Evolutionary conservation across 2,113 vertebrate species (phyloP), one percentile per base, ranked within the genome.

Genomic region (Lepidothrix coronata): DNA sequence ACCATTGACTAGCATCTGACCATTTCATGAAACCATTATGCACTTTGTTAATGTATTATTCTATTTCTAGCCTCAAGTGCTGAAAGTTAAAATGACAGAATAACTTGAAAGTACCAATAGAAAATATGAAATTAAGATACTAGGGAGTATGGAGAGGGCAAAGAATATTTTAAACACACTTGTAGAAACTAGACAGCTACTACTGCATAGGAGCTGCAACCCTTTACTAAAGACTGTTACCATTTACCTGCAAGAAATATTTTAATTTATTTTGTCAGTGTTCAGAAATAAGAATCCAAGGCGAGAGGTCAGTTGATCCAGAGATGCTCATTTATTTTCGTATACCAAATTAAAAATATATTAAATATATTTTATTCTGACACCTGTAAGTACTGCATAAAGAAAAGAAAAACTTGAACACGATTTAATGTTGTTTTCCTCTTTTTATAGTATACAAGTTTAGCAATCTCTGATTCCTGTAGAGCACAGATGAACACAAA

Each of bases 41-140:
- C 67, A 46, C 41, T 85, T 94, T 91, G 89, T 62, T 67, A 94
- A 95, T 93, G 67, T 84, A 94, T 96, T 94, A 93, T 94, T 96
- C 82, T 91, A 68, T 96, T 94, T 94, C 83, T 94, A 92, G 67
- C 72, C 80, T 96, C 52, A 66, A 96, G 83, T 94, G 77, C 74
- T 93, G 80, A 85, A 68, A 81, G 44, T 96, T 97, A 96, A 97
- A 95, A 96, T 95, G 92, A 94, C 91, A 96, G 86, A 94, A 63
- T 44, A 94, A 90, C 94, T 78, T 95, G 93, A 96, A 96, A 95
- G 88, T 84, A 63, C 41, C 70, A 91, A 91, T 78, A 88, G 52
- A 68, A 97, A 93, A 97, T 74, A 93, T 33, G 74, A 94, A 97
- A 97, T 84, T 78, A 83, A 78, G 95, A 95, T 93, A 52, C 18